phyloP scores from a whole-genome alignment of 2,888 invertebrate genomes.

The Vesta saturnalis region DNA sequence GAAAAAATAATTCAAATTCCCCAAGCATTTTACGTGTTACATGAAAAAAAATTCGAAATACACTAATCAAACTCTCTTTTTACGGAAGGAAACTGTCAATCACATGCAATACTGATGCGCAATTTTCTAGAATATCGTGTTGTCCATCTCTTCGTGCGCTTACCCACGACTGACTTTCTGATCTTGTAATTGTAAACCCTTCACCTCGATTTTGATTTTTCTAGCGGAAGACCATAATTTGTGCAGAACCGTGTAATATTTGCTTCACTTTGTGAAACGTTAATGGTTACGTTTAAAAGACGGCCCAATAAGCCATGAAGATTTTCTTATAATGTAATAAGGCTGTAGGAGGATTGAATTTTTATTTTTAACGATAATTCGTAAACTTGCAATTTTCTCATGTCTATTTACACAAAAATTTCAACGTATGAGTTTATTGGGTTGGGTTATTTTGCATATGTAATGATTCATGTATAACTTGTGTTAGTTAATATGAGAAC shows the following conservation, averaged over 20 bases:
- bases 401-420: neutral
- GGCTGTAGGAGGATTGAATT: conserved; percentile 18
- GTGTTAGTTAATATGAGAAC: too few species aligned
- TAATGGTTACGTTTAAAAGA: conserved; percentile 47
- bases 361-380: conserved; percentile 10
- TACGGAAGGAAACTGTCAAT: conserved; percentile 60
- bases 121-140: conserved; percentile 56
- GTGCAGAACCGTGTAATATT: conserved; percentile 58
- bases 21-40: neutral
- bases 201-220: conserved; percentile 54
- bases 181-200: conserved; percentile 57
- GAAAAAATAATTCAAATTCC: conserved; percentile 15
- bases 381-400: conserved; percentile 9
- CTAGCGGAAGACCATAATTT: conserved; percentile 60
- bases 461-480: neutral
- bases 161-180: conserved; percentile 54
- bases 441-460: too few species aligned
- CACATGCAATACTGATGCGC: conserved; percentile 52
- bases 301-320: conserved; percentile 40
- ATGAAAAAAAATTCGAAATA: conserved; percentile 25
- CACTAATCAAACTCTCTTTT: conserved; percentile 39
- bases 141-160: conserved; percentile 40
- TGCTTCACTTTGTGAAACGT: conserved; percentile 56
- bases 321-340: too few species aligned
- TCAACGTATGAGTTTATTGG: too few species aligned